Base-by-base conservation (phyloP, 1,140 invertebrate genomes). In the Panulirus ornatus region DNA sequence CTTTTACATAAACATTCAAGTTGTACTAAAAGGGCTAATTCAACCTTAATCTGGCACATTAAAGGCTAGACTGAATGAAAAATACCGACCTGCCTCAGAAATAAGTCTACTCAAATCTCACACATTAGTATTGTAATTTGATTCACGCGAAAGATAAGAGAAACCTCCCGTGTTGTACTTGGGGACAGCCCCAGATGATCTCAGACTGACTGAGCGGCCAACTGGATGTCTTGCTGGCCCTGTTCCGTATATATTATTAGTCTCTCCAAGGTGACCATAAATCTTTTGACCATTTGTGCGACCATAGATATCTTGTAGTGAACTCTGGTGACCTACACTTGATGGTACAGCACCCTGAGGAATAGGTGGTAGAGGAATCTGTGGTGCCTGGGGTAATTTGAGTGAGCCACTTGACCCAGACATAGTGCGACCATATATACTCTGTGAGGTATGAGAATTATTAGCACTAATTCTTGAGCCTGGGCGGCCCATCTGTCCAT, bases 341-440 rank as follows among this genome's bases (percentile, higher is more conserved):
- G 51, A 51, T 30, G 88, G 88, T 11, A 91, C 51, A 22, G 75
- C 47, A 27, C 90, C 87, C 47, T 92, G 92, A 1, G 92, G 92
- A 19, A 92, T 92, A 27, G 92, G 92, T 1, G 92, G 92, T 6
- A 92, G 82, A 11, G 92, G 92, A 8, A 92, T 92, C 78, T 92
- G 84, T 70, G 85, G 84, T 34, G 76, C 81, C 66, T 83, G 87
- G 47, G 88, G 79, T 36, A 86, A 73, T 19, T 85, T 85, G 70
- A 91, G 71, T n/a, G 90, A 85, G 19, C 84, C 79, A 22, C 79
- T 27, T 14, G 81, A 54, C 1, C 78, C 81, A 8, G 85, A 71
- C 42, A 82, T 81, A 14, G 73, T 92, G 30, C 78, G 71, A 1
- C 86, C 89, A 66, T 88, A 85, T 22, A 88, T 58, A 16, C 91